Base-by-base conservation (phyloP, 2,797 vertebrate genomes). In the Pipistrellus pipistrellus region DNA sequence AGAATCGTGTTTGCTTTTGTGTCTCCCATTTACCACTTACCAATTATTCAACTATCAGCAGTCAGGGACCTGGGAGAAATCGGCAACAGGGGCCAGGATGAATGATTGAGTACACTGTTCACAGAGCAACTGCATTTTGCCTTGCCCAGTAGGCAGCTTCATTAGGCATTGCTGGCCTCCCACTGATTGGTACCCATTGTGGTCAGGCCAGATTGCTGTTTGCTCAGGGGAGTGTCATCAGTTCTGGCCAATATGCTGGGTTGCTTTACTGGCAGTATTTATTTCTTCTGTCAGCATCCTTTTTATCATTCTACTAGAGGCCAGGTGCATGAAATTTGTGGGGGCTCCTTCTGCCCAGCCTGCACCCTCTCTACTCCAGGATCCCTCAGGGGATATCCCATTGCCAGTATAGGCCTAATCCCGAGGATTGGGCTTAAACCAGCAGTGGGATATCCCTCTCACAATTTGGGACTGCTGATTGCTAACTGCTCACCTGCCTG, bases 111-210 rank as follows among this genome's bases (percentile, higher is more conserved):
- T n/a, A 23, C n/a, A 10, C 18, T 23, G 1, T 62, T 41, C 15
- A n/a, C 32, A 71, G 77, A 86, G 13, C 30, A 53, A 3, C 6
- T 9, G 2, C 57, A 15, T 69, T 68, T 17, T 8, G 17, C 13
- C 30, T 53, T 6, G 12, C 41, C 85, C 46, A 75, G 17, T 9
- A 25, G 27, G 18, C 11, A 27, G 48, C 48, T 4, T 8, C 38
- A 8, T 41, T 8, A 20, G 46, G n/a, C n/a, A 32, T 8, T 10
- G 15, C 13, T 0, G 0, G 17, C 30, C 53, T 10, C 2, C 15
- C 13, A 0, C 30, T 46, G 5, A 25, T 44, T 10, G 51, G 2
- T 41, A 38, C 21, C 23, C 4, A 0, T 3, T 14, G 4, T 38
- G 20, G 3, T 25, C 14, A 21, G 35, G 27, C 17, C 2, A 0